phyloP scores from a whole-genome alignment of 64 coral and sea anemone species.

The Stichodactyla helianthus region DNA sequence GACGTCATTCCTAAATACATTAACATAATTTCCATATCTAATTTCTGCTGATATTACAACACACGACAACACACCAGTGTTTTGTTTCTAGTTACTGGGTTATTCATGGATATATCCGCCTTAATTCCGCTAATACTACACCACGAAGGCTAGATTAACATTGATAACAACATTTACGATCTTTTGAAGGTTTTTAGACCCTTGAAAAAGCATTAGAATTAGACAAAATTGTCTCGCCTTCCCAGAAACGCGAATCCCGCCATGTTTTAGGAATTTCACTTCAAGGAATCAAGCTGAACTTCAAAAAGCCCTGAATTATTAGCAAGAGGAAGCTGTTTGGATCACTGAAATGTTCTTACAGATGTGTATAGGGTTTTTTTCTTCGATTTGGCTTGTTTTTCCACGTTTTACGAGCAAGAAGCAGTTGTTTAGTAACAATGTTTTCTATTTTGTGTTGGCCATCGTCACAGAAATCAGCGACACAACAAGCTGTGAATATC shows the following conservation, averaged over 20 bases:
- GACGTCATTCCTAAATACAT: neutral
- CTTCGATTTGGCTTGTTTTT: neutral
- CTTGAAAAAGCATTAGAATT: neutral
- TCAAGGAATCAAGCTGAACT: slow-evolving; percentile 11
- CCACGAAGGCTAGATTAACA: neutral
- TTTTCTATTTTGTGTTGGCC: neutral
- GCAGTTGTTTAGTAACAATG: neutral
- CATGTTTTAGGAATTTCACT: neutral
- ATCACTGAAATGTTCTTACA: neutral
- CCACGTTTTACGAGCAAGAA: neutral
- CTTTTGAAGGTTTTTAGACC: neutral
- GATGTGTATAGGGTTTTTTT: neutral
- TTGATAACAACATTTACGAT: neutral
- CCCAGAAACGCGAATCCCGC: neutral
- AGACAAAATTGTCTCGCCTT: neutral
- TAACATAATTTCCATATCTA: slow-evolving; percentile 13
- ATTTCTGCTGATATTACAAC: slow-evolving; percentile 8
- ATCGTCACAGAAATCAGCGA: slow-evolving; percentile 20
- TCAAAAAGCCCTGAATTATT: neutral
- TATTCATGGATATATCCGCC: neutral
- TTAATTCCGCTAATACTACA: neutral
- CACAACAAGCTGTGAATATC: slow-evolving; percentile 17
- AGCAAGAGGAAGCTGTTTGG: neutral
- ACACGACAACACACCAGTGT: neutral
- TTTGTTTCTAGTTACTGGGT: neutral